Evolutionary conservation across 2,113 vertebrate genomes (phyloP), one percentile per base, ranked within the genome.

Genomic region (Ovis canadensis): DNA sequence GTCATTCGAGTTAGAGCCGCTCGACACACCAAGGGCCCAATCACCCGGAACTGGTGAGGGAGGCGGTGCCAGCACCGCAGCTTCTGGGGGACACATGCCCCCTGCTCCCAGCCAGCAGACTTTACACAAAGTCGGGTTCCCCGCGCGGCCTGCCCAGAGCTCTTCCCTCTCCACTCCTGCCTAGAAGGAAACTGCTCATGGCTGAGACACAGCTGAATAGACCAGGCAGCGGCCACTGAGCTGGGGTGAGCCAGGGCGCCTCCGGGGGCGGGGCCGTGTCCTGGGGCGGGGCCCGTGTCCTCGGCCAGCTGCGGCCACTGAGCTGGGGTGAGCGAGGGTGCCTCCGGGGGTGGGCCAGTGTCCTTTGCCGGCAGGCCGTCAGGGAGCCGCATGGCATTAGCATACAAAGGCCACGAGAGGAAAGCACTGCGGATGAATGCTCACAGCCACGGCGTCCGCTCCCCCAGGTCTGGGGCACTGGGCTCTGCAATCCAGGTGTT

Each of bases 301-400:
- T 33, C 25, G 23, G 6, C 13, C 19, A 0, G 33, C 78, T 7
- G 2, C 0, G 1, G 13, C 80, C 59, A 5, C 81, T 1, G 29
- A 14, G 8, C 29, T 2, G 3, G 3, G 12, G n/a, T 10, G 45
- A 83, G 33, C 5, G 0, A 21, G 45, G 36, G 55, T 10, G 3
- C 48, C 19, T 4, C 14, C 11, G 0, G 21, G 3, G 4, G 3
- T n/a, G n/a, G 5, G 5, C 21, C 54, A 10, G 7, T 45, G 45
- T 45, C 45, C 45, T 45, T 45, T 8, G 48, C 12, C 27, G 23
- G 4, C 14, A 12, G 0, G 33, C 80, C 11, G 0, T 0, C 17
- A 2, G 0, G 1, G 84, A 48, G 59, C 16, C 8, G 0, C 6
- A 0, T 23, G n/a, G 13, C 3, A 0, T 5, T 14, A 5, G 9